phyloP scores from a whole-genome alignment of 2,888 invertebrate species.

The Tortricodes alternella region DNA sequence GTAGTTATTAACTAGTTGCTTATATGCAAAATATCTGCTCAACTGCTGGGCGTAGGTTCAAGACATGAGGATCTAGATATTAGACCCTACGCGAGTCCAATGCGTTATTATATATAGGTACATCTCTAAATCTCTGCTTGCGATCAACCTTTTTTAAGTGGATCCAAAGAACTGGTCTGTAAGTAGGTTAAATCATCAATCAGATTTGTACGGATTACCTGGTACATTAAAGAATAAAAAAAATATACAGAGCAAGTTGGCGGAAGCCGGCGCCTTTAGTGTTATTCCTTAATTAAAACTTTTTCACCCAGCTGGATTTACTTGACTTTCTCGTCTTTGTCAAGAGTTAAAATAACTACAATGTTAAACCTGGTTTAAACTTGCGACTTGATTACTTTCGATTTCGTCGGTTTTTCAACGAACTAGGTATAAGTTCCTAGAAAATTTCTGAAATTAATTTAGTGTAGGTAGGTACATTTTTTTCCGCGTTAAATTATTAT shows the following conservation, averaged over 20 bases:
- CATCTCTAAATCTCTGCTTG: neutral
- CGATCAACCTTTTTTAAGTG: neutral
- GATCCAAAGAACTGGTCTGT: slow-evolving; percentile 6
- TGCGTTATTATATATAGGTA: no score
- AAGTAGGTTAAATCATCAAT: slow-evolving; percentile 29
- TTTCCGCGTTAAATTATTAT: no score
- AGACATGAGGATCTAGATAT: no score
- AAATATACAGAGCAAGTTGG: slow-evolving; percentile 15
- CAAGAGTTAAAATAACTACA: slow-evolving; percentile 26
- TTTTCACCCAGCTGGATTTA: slow-evolving; percentile 17
- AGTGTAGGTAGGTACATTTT: no score
- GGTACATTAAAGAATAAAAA: slow-evolving; percentile 28
- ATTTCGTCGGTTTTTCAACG: neutral
- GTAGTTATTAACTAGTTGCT: no score
- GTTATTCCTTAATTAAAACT: slow-evolving; percentile 32
- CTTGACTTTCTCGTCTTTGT: slow-evolving; percentile 18
- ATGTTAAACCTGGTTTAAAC: slow-evolving; percentile 16
- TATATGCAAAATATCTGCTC: no score
- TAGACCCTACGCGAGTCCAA: no score
- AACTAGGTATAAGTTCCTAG: no score
- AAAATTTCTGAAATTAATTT: no score
- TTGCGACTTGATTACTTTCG: neutral
- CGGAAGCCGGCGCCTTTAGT: slow-evolving; percentile 8
- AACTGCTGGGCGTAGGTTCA: no score
- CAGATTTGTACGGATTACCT: slow-evolving; percentile 29